These are phyloP conservation scores for Monodelphis domestica DNA, from an alignment of 2,797 vertebrate species.

Conservation along the genomic window DNA sequence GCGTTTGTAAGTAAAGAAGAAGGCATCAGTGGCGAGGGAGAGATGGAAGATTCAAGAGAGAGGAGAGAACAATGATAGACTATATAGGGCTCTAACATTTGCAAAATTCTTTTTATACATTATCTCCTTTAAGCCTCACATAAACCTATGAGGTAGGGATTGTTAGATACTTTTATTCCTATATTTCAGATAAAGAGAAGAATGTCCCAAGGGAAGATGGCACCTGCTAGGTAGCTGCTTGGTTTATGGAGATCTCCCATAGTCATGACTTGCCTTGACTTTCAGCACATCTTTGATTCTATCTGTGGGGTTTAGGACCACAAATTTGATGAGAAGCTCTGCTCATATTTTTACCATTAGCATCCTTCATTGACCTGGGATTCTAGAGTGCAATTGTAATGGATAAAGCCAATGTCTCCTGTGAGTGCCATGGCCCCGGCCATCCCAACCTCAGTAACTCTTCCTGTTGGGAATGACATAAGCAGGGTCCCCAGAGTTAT, in stretches of 20 bases:
- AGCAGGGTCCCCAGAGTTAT: background rate
- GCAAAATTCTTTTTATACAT: background rate
- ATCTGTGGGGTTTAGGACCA: background rate
- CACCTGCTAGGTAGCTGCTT: background rate
- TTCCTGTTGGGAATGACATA: background rate
- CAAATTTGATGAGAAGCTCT: background rate
- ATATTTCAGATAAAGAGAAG: too few species aligned
- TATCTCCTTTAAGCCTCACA: constrained; percentile 13
- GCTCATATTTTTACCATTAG: background rate
- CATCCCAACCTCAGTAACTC: background rate
- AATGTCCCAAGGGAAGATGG: background rate
- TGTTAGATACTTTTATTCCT: too few species aligned
- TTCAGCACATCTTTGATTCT: background rate
- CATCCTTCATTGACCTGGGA: background rate
- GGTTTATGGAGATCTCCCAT: background rate
- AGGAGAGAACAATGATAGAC: too few species aligned
- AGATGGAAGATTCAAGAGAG: too few species aligned
- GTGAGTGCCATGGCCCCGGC: background rate
- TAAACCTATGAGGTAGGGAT: constrained; percentile 14
- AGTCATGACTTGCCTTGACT: background rate
- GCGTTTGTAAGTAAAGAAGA: too few species aligned
- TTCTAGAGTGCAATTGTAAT: background rate
- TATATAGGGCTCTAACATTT: too few species aligned
- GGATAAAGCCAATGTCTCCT: background rate
- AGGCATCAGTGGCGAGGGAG: too few species aligned